phyloP scores from a whole-genome alignment of 2,888 invertebrate genomes.

The Pocota personata region DNA sequence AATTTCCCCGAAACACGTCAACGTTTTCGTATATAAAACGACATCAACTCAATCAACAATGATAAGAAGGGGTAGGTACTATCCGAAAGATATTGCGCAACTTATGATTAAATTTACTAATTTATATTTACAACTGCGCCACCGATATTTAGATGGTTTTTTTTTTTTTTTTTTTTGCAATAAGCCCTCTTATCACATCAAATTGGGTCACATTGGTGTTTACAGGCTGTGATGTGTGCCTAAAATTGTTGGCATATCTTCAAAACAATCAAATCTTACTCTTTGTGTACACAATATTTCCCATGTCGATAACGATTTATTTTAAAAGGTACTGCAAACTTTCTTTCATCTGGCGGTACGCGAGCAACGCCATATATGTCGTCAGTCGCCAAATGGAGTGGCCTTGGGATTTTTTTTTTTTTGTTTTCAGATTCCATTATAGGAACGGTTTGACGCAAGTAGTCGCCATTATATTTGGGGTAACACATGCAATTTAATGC shows the following conservation, averaged over 20 bases:
- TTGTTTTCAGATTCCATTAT: neutral
- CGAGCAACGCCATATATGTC: neutral
- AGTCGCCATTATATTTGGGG: neutral
- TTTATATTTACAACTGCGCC: conserved; percentile 22
- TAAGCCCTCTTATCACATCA: neutral
- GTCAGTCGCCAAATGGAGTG: neutral
- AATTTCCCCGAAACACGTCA: conserved; percentile 32
- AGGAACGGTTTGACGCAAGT: conserved; percentile 8
- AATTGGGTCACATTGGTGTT: conserved; percentile 39
- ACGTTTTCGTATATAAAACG: neutral
- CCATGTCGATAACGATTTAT: conserved; percentile 1
- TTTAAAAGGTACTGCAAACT: neutral
- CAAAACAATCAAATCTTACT: neutral
- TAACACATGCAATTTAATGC: neutral
- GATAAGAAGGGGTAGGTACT: conserved; percentile 10
- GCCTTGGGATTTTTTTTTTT: conserved; percentile 8
- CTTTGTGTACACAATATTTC: neutral
- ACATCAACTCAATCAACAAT: neutral
- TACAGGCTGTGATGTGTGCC: neutral
- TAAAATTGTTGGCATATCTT: conserved; percentile 24
- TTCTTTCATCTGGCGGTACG: neutral
- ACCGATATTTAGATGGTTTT: neutral
- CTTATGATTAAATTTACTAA: neutral
- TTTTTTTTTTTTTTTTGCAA: neutral
- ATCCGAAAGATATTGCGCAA: conserved; percentile 29